Percentiles rank a stretch among this genome's conserved stretches.
These are phyloP conservation scores for Reinhardtius hippoglossoides DNA, from an alignment of 2,113 vertebrate species.

Conservation along the genomic window DNA sequence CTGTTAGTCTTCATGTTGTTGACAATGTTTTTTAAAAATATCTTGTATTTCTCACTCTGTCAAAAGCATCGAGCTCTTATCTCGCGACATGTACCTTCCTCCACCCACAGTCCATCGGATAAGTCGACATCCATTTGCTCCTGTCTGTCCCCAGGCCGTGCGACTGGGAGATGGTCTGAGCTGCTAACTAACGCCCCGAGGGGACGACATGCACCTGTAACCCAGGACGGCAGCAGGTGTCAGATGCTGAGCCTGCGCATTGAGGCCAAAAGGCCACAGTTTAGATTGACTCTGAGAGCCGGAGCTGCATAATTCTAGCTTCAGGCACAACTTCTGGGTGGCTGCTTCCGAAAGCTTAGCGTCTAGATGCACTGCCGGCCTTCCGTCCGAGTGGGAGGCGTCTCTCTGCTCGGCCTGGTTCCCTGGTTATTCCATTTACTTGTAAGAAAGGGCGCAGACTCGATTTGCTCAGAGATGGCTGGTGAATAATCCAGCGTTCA, in stretches of 20 bases:
- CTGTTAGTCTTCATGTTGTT: background rate
- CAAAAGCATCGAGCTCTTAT: constrained; percentile 17
- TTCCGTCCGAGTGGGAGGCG: constrained; percentile 52
- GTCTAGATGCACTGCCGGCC: constrained; percentile 64
- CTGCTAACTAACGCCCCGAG: constrained; percentile 59
- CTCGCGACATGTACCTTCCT: constrained; percentile 13
- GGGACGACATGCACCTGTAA: constrained; percentile 68
- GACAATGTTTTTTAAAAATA: background rate
- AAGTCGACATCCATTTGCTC: constrained; percentile 26
- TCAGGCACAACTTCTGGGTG: constrained; percentile 63
- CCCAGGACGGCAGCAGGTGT: constrained; percentile 65
- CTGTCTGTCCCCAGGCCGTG: constrained; percentile 15
- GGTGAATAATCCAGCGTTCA: constrained; percentile 2
- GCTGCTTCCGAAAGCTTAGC: constrained; percentile 64
- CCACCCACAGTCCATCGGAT: constrained; percentile 31
- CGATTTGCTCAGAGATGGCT: constrained; percentile 13
- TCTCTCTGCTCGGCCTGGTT: constrained; percentile 43
- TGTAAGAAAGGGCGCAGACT: constrained; percentile 19
- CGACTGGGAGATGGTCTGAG: constrained; percentile 37
- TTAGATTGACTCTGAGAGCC: constrained; percentile 63
- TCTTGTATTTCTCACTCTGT: constrained; percentile 1
- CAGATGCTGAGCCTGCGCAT: constrained; percentile 54
- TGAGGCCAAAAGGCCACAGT: constrained; percentile 65
- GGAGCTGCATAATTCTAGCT: constrained; percentile 71
- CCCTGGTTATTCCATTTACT: constrained; percentile 27